phyloP scores from a whole-genome alignment of 1,140 invertebrate species.

The Lasioglossum albipes region DNA sequence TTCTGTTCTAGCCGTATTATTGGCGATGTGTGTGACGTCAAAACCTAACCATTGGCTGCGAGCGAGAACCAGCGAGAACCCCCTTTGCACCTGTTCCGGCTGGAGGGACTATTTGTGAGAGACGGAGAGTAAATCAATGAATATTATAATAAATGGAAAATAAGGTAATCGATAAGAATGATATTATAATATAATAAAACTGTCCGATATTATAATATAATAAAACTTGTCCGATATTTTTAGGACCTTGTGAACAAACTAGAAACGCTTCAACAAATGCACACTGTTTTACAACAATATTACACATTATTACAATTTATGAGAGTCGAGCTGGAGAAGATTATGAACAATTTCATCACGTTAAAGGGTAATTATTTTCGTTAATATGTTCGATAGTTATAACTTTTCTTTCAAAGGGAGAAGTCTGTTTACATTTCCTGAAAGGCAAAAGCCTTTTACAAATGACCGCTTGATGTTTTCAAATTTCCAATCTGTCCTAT shows the following conservation, averaged over 20 bases:
- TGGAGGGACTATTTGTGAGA: too few species aligned
- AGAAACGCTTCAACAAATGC: constrained; percentile 52
- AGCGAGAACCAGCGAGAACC: too few species aligned
- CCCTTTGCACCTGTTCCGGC: too few species aligned
- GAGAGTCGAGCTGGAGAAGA: constrained; percentile 66
- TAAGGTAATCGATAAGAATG: constrained; percentile 3
- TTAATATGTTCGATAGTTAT: background rate
- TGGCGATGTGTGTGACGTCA: too few species aligned
- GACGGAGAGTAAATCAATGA: background rate
- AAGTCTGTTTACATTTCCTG: background rate
- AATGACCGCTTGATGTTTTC: background rate
- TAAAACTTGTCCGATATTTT: background rate
- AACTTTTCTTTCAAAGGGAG: background rate
- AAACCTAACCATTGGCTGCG: too few species aligned
- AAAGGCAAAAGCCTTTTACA: background rate
- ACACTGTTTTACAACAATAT: constrained; percentile 59
- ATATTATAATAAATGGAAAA: constrained; percentile 11
- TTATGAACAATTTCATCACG: constrained; percentile 56
- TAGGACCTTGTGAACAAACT: constrained; percentile 47
- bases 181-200: background rate
- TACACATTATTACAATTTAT: constrained; percentile 57
- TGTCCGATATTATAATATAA: background rate
- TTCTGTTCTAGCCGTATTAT: too few species aligned
- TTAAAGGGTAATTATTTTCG: constrained; percentile 27
- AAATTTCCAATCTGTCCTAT: background rate